Base-by-base conservation (phyloP, 2,113 vertebrate genomes). In the Phrynosoma platyrhinos region DNA sequence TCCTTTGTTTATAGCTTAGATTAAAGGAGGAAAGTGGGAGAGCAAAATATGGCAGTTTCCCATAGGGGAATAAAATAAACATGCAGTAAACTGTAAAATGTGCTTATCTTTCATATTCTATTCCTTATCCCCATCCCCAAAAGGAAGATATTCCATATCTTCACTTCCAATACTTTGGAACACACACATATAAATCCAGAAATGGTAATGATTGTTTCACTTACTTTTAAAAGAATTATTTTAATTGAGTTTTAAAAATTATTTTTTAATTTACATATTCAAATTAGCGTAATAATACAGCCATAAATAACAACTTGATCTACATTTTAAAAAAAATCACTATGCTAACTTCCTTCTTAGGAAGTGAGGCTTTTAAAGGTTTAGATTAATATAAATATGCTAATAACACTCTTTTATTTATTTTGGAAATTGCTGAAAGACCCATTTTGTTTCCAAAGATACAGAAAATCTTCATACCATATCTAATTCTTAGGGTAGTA, bases 51-150 rank as follows among this genome's bases (percentile, higher is more conserved):
- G 75, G 20, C 14, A 32, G 40, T 40, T 25, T 64, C 14, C 1
- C 5, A 9, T 36, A 47, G 81, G 36, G 77, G 80, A 91, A 88
- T 3, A 55, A 79, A 87, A 92, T 69, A 74, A 92, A 93, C 42
- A 53, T 92, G 90, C 79, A 83, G 58, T 66, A n/a, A 53, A 30
- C 27, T 62, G n/a, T 64, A 14, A 16, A 6, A 66, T 74, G 25
- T 21, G 16, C 12, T 40, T 36, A 69, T 47, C 40, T 69, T 82
- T 14, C 30, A 23, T 53, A 18, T 32, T 72, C 52, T 16, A 23
- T 23, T 25, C 58, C 12, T 62, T 12, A 71, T 27, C 10, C 5
- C 21, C 4, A 32, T 20, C 21, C 58, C 77, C 18, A 18, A 76
- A 85, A 77, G 30, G 30, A 14, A 36, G 13, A 42, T 21, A 71